Evolutionary conservation across 2,888 invertebrate species (phyloP).

Genomic region (Octodonta nipae): DNA sequence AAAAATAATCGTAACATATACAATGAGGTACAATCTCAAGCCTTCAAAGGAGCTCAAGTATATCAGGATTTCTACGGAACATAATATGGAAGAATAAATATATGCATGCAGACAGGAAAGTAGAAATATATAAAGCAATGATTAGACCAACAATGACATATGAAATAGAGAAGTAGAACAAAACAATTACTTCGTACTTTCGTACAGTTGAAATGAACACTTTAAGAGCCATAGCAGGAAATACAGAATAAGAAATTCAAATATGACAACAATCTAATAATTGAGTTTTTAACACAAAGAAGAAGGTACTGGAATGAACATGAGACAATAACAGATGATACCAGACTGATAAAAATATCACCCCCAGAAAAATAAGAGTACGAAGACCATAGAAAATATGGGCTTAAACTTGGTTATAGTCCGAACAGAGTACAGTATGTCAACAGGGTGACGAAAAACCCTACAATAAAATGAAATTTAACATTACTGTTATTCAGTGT

Average conservation of each 20-base stretch:
- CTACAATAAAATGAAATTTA: too few relatives aligned
- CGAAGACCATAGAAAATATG: too few relatives aligned
- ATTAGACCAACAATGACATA: not conserved
- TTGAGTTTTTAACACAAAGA: not conserved
- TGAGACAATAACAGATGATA: not conserved
- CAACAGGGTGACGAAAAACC: too few relatives aligned
- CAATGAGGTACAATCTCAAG: not conserved
- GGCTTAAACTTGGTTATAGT: too few relatives aligned
- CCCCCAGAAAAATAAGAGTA: too few relatives aligned
- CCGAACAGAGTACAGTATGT: too few relatives aligned
- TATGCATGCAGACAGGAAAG: not conserved
- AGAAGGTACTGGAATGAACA: too few relatives aligned
- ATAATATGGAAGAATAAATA: conserved; percentile 1
- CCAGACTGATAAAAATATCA: not conserved
- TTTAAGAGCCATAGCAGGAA: conserved; percentile 1
- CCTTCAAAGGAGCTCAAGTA: not conserved
- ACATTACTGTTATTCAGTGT: too few relatives aligned
- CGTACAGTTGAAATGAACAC: conserved; percentile 1
- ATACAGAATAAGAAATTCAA: conserved; percentile 1
- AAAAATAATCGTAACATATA: not conserved
- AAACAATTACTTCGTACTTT: conserved; percentile 1
- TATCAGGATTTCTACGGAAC: conserved; percentile 1
- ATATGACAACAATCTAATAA: not conserved
- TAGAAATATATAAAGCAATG: conserved; percentile 1
- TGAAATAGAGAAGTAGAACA: not conserved